These are phyloP conservation scores for Eilema depressum DNA, from an alignment of 2,888 invertebrate genomes.

Conservation along the genomic window DNA sequence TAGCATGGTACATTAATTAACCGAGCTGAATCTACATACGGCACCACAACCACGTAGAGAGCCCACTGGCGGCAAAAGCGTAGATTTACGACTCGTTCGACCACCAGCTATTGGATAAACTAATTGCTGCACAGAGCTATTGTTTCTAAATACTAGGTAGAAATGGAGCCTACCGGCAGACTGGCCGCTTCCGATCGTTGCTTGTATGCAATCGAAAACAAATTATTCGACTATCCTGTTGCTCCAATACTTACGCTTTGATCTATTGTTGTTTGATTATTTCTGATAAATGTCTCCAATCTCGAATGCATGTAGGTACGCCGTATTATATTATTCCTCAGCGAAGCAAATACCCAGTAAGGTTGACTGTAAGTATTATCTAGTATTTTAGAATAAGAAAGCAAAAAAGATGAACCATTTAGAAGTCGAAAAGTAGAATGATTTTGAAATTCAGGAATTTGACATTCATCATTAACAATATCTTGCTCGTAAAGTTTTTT, in stretches of 20 bases:
- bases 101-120: conserved; percentile 85
- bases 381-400: too few species aligned
- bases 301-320: too few species aligned
- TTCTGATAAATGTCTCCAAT: too few species aligned
- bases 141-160: conserved; percentile 83
- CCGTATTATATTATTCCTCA: too few species aligned
- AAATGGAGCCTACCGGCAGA: conserved; percentile 67
- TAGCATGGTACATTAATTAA: conserved; percentile 86
- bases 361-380: too few species aligned
- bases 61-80: conserved; percentile 81
- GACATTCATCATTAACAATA: too few species aligned
- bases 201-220: conserved; percentile 68
- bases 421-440: too few species aligned
- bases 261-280: conserved; percentile 59
- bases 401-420: too few species aligned
- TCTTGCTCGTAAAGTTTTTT: too few species aligned
- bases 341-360: too few species aligned
- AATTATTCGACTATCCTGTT: conserved; percentile 72
- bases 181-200: conserved; percentile 59
- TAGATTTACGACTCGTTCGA: conserved; percentile 85
- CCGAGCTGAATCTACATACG: conserved; percentile 83
- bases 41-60: conserved; percentile 78
- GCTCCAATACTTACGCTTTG: conserved; percentile 56
- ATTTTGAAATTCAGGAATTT: too few species aligned
- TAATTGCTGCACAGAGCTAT: conserved; percentile 84